Conservation (phyloP, 2,113 vertebrate species). For the Elephantulus edwardii region DNA sequence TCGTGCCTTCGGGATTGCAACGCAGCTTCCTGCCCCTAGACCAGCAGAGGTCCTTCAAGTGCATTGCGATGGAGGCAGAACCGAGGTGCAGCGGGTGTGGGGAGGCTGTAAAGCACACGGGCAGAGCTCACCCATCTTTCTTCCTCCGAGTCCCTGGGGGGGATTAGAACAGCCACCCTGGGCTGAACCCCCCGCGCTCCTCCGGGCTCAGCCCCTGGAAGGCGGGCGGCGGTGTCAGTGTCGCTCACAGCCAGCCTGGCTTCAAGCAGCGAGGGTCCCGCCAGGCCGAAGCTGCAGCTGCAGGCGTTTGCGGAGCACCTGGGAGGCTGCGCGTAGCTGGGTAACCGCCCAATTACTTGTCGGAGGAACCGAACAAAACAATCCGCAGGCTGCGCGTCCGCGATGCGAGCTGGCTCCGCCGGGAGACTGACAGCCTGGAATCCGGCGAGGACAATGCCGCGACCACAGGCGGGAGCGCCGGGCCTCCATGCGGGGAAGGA, state of each 20-base stretch:
- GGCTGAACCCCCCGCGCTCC: neutral
- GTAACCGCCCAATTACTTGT: constrained; percentile 76
- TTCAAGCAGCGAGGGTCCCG: neutral
- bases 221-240: too few species aligned
- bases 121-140: too few species aligned
- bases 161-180: neutral
- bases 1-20: too few species aligned
- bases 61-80: too few species aligned
- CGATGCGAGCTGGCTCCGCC: neutral
- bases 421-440: constrained; percentile 74
- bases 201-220: neutral
- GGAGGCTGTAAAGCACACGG: too few species aligned
- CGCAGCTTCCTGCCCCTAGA: too few species aligned
- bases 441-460: constrained; percentile 61
- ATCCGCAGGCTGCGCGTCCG: constrained; percentile 67
- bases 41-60: too few species aligned
- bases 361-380: constrained; percentile 76
- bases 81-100: too few species aligned
- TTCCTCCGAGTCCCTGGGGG: too few species aligned
- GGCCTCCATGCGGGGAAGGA: constrained; percentile 58
- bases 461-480: constrained; percentile 67
- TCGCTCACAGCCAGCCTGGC: too few species aligned
- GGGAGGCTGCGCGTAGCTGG: constrained; percentile 70
- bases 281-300: neutral
- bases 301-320: constrained; percentile 66